These are phyloP conservation scores for Diprion similis DNA, from an alignment of 1,140 invertebrate genomes.

Conservation along the genomic window DNA sequence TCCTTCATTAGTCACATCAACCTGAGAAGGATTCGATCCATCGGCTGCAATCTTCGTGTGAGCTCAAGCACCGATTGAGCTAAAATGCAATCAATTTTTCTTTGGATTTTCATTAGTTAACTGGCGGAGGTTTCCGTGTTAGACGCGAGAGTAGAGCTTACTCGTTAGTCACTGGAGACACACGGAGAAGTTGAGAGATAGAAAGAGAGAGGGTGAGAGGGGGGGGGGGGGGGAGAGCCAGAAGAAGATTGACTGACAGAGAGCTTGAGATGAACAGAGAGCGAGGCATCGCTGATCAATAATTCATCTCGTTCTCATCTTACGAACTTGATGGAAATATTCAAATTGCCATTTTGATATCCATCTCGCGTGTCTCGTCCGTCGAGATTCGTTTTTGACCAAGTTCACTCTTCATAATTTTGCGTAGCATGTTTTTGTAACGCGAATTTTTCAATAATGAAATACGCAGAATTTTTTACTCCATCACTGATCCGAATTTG, in stretches of 20 bases:
- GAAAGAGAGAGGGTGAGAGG: not conserved
- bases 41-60: constrained; percentile 3
- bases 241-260: not conserved
- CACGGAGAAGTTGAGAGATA: not conserved
- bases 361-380: not conserved
- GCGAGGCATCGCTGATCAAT: not conserved
- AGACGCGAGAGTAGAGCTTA: not conserved
- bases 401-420: too few species aligned
- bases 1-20: constrained; percentile 52
- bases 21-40: constrained; percentile 47
- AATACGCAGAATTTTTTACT: too few species aligned
- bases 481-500: too few species aligned
- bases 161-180: not conserved
- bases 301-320: constrained; percentile 1
- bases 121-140: constrained; percentile 8
- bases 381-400: not conserved
- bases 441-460: too few species aligned
- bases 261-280: not conserved
- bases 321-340: not conserved
- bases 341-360: too few species aligned
- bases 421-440: too few species aligned
- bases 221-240: not conserved
- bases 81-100: constrained; percentile 24
- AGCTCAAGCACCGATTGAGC: constrained; percentile 25
- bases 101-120: constrained; percentile 28